Conservation (phyloP, 2,888 invertebrate species). For the Dioctria linearis region DNA sequence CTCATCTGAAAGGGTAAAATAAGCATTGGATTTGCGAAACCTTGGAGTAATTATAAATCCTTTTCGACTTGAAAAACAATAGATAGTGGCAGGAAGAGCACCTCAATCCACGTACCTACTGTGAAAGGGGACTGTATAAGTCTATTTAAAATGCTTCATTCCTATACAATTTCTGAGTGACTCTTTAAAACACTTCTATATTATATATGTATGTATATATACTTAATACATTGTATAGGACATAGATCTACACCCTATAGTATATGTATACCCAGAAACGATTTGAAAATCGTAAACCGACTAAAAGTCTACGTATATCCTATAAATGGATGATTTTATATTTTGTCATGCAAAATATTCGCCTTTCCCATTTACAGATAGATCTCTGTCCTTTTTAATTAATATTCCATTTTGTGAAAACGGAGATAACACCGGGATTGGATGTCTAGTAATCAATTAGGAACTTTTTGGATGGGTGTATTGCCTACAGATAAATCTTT, state of each 20-base stretch:
- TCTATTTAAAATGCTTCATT: neutral
- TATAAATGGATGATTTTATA: neutral
- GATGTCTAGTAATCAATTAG: neutral
- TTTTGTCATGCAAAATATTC: neutral
- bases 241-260: too few relatives aligned
- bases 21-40: neutral
- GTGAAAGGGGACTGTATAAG: neutral
- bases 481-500: neutral
- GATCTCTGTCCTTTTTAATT: slow-evolving; percentile 21
- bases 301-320: too few relatives aligned
- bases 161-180: neutral
- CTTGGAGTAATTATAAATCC: neutral
- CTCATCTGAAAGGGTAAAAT: neutral
- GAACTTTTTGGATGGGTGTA: neutral
- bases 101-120: neutral
- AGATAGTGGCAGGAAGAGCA: too few relatives aligned
- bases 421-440: neutral
- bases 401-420: slow-evolving; percentile 24
- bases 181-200: neutral
- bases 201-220: too few relatives aligned
- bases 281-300: too few relatives aligned
- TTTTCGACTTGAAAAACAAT: neutral
- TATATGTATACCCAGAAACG: too few relatives aligned
- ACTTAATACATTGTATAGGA: too few relatives aligned
- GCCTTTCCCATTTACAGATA: neutral